These are phyloP conservation scores for Pseudomyrmex concolor DNA, from an alignment of 1,140 invertebrate species.

Conservation along the genomic window DNA sequence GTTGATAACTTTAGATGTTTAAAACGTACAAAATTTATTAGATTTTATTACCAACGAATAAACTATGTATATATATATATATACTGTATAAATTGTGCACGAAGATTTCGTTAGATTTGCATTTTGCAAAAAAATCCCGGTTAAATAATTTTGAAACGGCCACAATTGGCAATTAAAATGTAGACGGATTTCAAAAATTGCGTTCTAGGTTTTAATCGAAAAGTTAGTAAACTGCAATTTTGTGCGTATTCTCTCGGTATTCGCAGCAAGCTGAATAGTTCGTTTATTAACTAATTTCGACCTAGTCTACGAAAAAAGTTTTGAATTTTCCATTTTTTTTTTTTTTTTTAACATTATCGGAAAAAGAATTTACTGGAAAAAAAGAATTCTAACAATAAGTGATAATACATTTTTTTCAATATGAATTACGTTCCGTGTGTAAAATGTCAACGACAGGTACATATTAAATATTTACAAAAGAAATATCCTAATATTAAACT, in stretches of 20 bases:
- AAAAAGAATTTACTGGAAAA: background rate
- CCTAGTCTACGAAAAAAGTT: background rate
- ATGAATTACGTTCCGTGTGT: background rate
- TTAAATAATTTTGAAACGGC: background rate
- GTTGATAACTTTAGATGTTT: no score
- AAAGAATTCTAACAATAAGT: no score
- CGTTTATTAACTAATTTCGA: background rate
- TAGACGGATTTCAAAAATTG: slow-evolving; percentile 38
- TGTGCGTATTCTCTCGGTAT: background rate
- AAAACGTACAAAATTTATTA: background rate
- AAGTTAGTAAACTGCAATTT: slow-evolving; percentile 34
- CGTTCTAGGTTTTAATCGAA: slow-evolving; percentile 30
- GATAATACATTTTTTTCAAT: background rate
- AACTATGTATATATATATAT: no score
- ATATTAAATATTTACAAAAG: background rate
- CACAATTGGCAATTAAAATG: slow-evolving; percentile 44
- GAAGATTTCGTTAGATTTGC: background rate
- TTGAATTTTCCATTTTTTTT: background rate
- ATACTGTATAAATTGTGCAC: no score
- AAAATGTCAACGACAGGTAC: no score
- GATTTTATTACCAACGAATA: background rate
- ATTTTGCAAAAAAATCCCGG: background rate
- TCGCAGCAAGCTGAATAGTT: background rate
- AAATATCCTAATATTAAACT: background rate
- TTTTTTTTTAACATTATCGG: background rate